Evolutionary conservation across 2,113 vertebrate species (phyloP).

Genomic region (Bagarius yarrelli): DNA sequence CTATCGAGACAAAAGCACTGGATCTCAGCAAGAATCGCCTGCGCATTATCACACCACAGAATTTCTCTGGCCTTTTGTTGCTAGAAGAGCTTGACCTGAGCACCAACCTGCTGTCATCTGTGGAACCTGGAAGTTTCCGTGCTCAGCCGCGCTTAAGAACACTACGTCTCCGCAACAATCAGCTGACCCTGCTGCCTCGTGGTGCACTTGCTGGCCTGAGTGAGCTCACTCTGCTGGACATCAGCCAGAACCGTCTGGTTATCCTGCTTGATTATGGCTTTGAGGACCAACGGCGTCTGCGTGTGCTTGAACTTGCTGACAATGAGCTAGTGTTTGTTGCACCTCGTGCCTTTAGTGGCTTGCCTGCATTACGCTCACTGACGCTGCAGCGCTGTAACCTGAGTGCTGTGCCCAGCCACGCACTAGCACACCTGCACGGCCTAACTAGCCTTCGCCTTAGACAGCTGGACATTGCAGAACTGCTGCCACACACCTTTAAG

Average conservation of each 20-base stretch:
- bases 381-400: slow-evolving; percentile 94
- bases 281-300: slow-evolving; percentile 89
- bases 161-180: slow-evolving; percentile 89
- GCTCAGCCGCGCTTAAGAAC: slow-evolving; percentile 86
- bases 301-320: slow-evolving; percentile 89
- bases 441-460: slow-evolving; percentile 66
- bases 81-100: slow-evolving; percentile 94
- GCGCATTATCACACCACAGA: slow-evolving; percentile 88
- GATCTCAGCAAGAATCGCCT: slow-evolving; percentile 97
- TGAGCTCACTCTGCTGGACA: slow-evolving; percentile 91
- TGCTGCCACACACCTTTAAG: slow-evolving; percentile 88
- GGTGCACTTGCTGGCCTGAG: slow-evolving; percentile 91
- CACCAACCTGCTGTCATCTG: slow-evolving; percentile 87
- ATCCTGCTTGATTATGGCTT: slow-evolving; percentile 97
- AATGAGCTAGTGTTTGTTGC: slow-evolving; percentile 95
- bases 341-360: slow-evolving; percentile 89
- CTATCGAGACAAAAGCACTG: slow-evolving; percentile 86
- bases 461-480: slow-evolving; percentile 70
- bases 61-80: slow-evolving; percentile 90
- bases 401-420: slow-evolving; percentile 78
- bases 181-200: slow-evolving; percentile 86
- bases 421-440: slow-evolving; percentile 69
- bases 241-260: slow-evolving; percentile 96
- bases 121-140: slow-evolving; percentile 91
- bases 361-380: slow-evolving; percentile 86